A percentile compares a stretch with the other conserved stretches of the same genome.
Evolutionary conservation across 1,140 invertebrate genomes (phyloP).

Genomic region (Thaumatotibia leucotreta): DNA sequence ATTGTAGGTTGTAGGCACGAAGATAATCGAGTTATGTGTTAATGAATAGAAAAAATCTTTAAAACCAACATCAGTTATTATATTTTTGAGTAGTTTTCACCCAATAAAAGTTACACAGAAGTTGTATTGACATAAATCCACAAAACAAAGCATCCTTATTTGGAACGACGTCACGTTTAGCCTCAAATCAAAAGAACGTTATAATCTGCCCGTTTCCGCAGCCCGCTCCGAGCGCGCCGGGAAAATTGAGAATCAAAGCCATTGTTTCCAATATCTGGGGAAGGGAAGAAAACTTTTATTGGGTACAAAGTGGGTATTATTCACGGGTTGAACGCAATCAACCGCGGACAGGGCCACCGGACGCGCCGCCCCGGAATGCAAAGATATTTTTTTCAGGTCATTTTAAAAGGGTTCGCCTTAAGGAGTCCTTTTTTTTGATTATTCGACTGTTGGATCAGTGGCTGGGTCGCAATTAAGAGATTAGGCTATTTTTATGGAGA

Average conservation of each 20-base stretch:
- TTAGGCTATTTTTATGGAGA: conserved; percentile 20
- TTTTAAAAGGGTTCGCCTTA: conserved; percentile 66
- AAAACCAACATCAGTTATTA: no score
- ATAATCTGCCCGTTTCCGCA: conserved; percentile 50
- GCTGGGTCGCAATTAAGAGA: conserved; percentile 51
- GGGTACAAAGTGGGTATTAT: conserved; percentile 69
- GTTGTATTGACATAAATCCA: conserved; percentile 7
- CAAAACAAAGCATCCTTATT: conserved; percentile 33
- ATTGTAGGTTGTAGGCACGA: no score
- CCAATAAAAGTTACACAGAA: neutral
- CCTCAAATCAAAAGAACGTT: conserved; percentile 61
- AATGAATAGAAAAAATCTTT: no score
- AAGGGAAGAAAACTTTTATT: conserved; percentile 67
- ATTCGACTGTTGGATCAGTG: conserved; percentile 44
- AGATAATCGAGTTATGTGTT: no score
- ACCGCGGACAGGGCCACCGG: conserved; percentile 40
- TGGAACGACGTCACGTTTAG: conserved; percentile 57
- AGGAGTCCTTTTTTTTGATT: conserved; percentile 65
- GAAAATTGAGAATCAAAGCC: conserved; percentile 62
- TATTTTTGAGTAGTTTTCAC: neutral
- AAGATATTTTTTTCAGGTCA: conserved; percentile 65
- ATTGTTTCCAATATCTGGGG: conserved; percentile 67
- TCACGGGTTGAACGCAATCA: conserved; percentile 51
- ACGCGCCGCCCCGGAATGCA: conserved; percentile 59
- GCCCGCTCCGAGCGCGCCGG: conserved; percentile 30